Evolutionary conservation across 2,113 vertebrate species (phyloP), one percentile per base, ranked within the genome.

Genomic region (Psephotus haematonotus): DNA sequence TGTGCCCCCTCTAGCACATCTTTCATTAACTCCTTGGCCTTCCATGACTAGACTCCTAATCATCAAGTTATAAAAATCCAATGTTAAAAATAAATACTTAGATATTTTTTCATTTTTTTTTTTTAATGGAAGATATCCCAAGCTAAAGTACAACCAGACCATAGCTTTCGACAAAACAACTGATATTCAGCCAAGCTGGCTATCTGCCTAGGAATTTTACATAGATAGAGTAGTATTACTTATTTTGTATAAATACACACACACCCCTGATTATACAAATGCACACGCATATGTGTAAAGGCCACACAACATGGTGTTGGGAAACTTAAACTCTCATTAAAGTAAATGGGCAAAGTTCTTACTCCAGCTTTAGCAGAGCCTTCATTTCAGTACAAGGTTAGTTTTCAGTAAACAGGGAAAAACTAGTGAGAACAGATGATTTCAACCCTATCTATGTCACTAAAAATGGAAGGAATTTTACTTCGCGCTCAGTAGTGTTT

Each of bases 191-290:
- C 6, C 3, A 47, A 46, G 15, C 2, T 84, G 17, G 5, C 2
- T 70, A 20, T 83, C 31, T 77, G 17, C 8, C 13, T 23, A 57
- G 31, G 22, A 72, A 28, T 65, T 81, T 74, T 72, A 46, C 69
- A 46, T 43, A 60, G 60, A 5, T 69, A 25, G 4, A 49, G 4
- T 28, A 53, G 10, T 76, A 57, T 53, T 93, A 41, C 2, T 62
- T 31, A 29, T 55, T 89, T 88, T 43, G 4, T 60, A 22, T 49
- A 44, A 78, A 67, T 25, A 25, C 4, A 17, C 2, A 69, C 9
- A 6, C 6, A 37, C 6, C 1, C 11, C 31, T 7, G 4, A 20
- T 46, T 2, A 16, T 7, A 41, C 4, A 13, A 44, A n/a, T 17
- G 7, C 27, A 28, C 10, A 7, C 33, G 20, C 0, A 0, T n/a